These are phyloP conservation scores for Sebastolobus altivelis DNA, from an alignment of 2,797 vertebrate genomes.

Conservation along the genomic window DNA sequence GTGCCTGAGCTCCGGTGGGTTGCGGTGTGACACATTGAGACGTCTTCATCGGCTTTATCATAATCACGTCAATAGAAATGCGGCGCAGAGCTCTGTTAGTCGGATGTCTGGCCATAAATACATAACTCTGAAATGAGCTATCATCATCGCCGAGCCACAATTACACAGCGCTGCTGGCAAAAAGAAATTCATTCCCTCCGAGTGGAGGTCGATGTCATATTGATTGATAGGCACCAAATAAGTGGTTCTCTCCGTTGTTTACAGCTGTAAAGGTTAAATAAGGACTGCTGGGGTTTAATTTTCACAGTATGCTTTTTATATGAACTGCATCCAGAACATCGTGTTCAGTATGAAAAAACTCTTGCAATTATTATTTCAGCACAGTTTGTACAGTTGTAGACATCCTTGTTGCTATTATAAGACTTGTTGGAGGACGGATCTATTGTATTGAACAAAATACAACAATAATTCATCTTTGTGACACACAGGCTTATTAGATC, in stretches of 20 bases:
- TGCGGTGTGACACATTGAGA: slow-evolving; percentile 24
- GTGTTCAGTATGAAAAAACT: neutral
- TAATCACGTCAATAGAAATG: slow-evolving; percentile 31
- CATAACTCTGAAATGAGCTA: slow-evolving; percentile 38
- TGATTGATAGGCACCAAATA: slow-evolving; percentile 64
- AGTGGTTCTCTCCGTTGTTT: slow-evolving; percentile 59
- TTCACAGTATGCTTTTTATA: slow-evolving; percentile 26
- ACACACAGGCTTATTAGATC: neutral
- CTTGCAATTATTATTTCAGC: neutral
- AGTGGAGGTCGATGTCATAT: slow-evolving; percentile 60
- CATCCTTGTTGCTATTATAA: neutral
- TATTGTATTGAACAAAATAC: neutral
- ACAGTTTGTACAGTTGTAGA: neutral
- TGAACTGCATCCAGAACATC: neutral
- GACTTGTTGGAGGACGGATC: neutral
- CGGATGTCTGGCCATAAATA: slow-evolving; percentile 39
- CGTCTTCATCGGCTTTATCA: slow-evolving; percentile 34
- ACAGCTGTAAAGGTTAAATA: slow-evolving; percentile 56
- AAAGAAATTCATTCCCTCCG: slow-evolving; percentile 39
- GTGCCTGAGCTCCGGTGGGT: slow-evolving; percentile 7
- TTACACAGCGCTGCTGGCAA: slow-evolving; percentile 37
- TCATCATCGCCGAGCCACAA: slow-evolving; percentile 11
- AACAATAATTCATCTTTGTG: neutral
- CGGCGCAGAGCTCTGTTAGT: slow-evolving; percentile 5
- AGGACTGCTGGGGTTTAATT: slow-evolving; percentile 20